Evolutionary conservation across 2,888 invertebrate species (phyloP).

Genomic region (Cephus pygmeus): DNA sequence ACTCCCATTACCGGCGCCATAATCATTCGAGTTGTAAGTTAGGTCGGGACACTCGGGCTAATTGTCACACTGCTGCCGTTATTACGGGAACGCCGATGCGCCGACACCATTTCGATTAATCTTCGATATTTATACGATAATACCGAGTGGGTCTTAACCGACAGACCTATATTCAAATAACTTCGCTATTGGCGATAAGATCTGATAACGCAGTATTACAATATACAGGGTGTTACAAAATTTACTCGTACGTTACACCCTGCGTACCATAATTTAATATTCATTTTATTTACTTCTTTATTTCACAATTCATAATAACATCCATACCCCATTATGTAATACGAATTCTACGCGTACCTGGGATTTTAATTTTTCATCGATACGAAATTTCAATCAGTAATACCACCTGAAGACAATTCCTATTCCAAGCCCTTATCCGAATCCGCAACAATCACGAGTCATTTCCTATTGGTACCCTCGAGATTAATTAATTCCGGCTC

Average conservation of each 20-base stretch:
- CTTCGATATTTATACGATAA: background rate
- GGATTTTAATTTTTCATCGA: background rate
- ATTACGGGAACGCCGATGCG: slow-evolving; percentile 17
- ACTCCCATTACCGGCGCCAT: slow-evolving; percentile 29
- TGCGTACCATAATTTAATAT: background rate
- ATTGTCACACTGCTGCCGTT: slow-evolving; percentile 32
- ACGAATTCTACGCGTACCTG: background rate
- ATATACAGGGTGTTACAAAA: background rate
- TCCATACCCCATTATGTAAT: background rate
- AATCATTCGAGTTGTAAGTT: slow-evolving; percentile 33
- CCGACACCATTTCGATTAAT: background rate
- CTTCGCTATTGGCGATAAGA: background rate
- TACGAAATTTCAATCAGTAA: background rate
- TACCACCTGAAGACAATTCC: background rate
- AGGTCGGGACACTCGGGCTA: slow-evolving; percentile 29
- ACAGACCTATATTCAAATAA: background rate
- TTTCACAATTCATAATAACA: background rate
- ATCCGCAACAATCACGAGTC: background rate
- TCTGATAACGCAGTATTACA: background rate
- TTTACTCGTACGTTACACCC: fast-evolving
- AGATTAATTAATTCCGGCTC: slow-evolving; percentile 18
- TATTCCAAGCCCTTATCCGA: background rate
- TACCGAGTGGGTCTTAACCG: background rate
- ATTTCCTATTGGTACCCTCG: background rate
- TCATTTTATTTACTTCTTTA: background rate